phyloP scores from a whole-genome alignment of 2,113 vertebrate genomes.

The Sterna hirundo region DNA sequence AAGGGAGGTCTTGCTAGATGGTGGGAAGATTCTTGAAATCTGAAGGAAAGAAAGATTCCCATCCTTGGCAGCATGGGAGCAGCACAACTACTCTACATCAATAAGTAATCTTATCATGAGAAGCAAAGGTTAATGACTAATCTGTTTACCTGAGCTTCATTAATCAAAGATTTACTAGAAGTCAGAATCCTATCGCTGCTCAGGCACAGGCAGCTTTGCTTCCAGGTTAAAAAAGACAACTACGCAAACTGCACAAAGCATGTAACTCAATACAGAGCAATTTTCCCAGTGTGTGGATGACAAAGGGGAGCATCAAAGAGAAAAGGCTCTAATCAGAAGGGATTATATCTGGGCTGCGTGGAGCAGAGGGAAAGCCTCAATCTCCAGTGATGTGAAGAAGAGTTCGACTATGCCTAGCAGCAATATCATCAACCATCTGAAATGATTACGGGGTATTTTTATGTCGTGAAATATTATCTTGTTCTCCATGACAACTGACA shows the following conservation, averaged over 20 bases:
- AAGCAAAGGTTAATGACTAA: slow-evolving; percentile 71
- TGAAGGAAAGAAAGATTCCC: not conserved
- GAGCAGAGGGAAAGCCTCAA: slow-evolving; percentile 22
- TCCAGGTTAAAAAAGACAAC: slow-evolving; percentile 43
- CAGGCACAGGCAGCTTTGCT: slow-evolving; percentile 20
- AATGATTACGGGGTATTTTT: not conserved
- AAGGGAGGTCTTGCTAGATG: not conserved
- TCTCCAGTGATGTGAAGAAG: slow-evolving; percentile 8
- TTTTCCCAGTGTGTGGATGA: slow-evolving; percentile 41
- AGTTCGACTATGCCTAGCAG: slow-evolving; percentile 11
- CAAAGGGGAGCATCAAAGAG: slow-evolving; percentile 58
- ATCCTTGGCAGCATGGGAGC: slow-evolving; percentile 1
- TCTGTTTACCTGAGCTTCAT: slow-evolving; percentile 68
- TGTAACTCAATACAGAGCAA: slow-evolving; percentile 49
- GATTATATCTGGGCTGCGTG: slow-evolving; percentile 3
- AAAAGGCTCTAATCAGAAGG: slow-evolving; percentile 55
- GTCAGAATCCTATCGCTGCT: not conserved
- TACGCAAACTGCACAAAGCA: not conserved
- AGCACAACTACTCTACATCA: slow-evolving; percentile 14
- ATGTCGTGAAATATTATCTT: slow-evolving; percentile 21
- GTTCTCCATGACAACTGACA: slow-evolving; percentile 22
- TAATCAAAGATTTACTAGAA: slow-evolving; percentile 66
- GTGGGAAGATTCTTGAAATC: not conserved
- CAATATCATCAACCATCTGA: slow-evolving; percentile 19
- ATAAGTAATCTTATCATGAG: slow-evolving; percentile 66